phyloP scores from a whole-genome alignment of 2,797 vertebrate species.

The Chromis chromis region DNA sequence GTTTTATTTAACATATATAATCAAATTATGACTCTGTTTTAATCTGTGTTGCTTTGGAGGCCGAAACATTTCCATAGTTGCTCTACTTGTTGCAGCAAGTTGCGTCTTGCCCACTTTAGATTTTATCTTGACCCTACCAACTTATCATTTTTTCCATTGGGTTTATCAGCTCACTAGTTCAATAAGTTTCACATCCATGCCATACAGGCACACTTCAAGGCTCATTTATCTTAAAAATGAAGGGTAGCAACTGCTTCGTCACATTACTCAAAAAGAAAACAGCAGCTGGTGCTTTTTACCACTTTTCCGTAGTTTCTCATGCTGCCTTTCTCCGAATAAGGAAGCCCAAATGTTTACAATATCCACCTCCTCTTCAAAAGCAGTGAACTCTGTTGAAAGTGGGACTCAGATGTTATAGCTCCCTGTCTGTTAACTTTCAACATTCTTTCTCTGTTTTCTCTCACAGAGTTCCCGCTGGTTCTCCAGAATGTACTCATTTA shows the following conservation, averaged over 20 bases:
- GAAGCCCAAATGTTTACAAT: slow-evolving; percentile 45
- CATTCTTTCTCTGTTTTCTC: slow-evolving; percentile 54
- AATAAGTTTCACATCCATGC: neutral
- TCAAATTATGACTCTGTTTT: slow-evolving; percentile 12
- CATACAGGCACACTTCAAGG: neutral
- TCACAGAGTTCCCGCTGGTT: slow-evolving; percentile 57
- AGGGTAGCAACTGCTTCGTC: neutral
- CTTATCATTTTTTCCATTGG: slow-evolving; percentile 12
- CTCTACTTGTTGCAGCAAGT: slow-evolving; percentile 60
- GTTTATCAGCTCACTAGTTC: neutral
- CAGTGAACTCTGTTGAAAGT: slow-evolving; percentile 15
- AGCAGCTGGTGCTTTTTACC: slow-evolving; percentile 10
- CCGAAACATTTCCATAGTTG: slow-evolving; percentile 49
- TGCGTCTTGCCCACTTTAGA: slow-evolving; percentile 48
- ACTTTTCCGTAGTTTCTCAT: slow-evolving; percentile 12
- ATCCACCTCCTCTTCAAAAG: slow-evolving; percentile 15
- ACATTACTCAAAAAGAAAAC: neutral
- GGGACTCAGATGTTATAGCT: slow-evolving; percentile 12
- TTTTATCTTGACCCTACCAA: slow-evolving; percentile 31
- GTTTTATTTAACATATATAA: neutral
- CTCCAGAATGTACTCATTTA: slow-evolving; percentile 71
- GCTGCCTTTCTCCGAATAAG: slow-evolving; percentile 29
- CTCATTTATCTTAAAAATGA: neutral
- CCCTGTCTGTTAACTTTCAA: slow-evolving; percentile 45
- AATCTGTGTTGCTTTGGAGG: slow-evolving; percentile 11